Evolutionary conservation across 2,113 vertebrate species (phyloP).

Genomic region (Tachycineta bicolor): DNA sequence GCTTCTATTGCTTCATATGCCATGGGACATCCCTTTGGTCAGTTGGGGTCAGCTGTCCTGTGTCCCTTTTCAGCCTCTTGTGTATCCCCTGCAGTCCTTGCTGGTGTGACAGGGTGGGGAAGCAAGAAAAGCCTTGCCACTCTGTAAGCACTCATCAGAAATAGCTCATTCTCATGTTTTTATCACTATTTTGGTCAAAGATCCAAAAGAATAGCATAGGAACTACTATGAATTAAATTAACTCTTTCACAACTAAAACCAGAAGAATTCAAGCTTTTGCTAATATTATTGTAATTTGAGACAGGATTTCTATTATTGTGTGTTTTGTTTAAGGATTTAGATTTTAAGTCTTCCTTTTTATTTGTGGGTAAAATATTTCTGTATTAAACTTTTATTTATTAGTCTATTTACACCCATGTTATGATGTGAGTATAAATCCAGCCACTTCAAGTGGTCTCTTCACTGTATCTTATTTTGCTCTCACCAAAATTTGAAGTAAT

Average conservation of each 20-base stretch:
- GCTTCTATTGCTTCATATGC: not conserved
- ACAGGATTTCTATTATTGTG: not conserved
- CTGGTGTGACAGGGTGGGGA: not conserved
- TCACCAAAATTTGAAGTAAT: not conserved
- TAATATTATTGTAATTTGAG: not conserved
- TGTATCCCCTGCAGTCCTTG: accelerated
- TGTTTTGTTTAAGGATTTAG: not conserved
- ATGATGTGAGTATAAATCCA: not conserved
- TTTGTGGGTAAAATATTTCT: not conserved
- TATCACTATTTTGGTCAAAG: not conserved
- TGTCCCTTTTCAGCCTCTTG: not conserved
- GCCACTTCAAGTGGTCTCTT: accelerated
- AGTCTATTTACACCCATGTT: not conserved
- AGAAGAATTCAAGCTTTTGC: not conserved
- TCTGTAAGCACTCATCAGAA: not conserved
- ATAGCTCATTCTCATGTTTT: not conserved
- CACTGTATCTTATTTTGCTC: not conserved
- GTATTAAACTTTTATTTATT: not conserved
- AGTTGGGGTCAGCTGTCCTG: not conserved
- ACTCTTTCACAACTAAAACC: not conserved
- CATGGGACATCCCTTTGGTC: not conserved
- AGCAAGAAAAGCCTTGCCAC: not conserved
- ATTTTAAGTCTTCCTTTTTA: not conserved
- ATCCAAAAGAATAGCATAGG: not conserved
- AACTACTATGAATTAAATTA: not conserved